These are phyloP conservation scores for Porites evermanni DNA, from an alignment of 92 coral and sea anemone genomes.

Conservation along the genomic window DNA sequence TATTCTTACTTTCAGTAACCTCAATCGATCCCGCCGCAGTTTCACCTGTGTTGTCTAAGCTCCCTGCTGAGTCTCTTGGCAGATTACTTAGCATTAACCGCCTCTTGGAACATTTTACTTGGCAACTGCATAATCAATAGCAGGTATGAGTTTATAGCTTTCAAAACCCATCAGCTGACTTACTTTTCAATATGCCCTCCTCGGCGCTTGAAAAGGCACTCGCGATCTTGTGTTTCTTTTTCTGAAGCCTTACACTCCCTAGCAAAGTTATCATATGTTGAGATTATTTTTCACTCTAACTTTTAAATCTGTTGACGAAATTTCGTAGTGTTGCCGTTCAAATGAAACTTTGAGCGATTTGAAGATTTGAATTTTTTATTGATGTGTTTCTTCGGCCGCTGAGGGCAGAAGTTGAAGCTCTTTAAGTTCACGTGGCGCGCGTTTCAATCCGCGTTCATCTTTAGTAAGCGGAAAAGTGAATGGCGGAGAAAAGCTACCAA, in stretches of 20 bases:
- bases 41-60: not conserved
- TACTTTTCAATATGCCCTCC: not conserved
- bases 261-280: no score
- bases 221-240: not conserved
- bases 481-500: not conserved
- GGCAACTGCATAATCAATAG: conserved; percentile 11
- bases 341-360: no score
- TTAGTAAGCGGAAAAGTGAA: not conserved
- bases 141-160: conserved; percentile 33
- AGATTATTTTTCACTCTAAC: no score
- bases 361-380: no score
- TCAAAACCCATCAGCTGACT: conserved; percentile 7
- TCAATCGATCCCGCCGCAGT: not conserved
- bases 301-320: no score
- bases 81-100: not conserved
- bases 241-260: no score
- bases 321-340: no score
- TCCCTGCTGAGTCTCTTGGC: conserved; percentile 13
- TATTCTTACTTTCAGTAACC: not conserved
- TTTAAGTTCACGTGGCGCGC: not conserved
- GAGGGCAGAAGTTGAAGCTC: not conserved
- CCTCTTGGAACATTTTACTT: conserved; percentile 9
- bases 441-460: not conserved
- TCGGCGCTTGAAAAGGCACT: not conserved
- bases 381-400: no score